phyloP scores from a whole-genome alignment of 2,113 vertebrate species.

The Hippolais icterina region DNA sequence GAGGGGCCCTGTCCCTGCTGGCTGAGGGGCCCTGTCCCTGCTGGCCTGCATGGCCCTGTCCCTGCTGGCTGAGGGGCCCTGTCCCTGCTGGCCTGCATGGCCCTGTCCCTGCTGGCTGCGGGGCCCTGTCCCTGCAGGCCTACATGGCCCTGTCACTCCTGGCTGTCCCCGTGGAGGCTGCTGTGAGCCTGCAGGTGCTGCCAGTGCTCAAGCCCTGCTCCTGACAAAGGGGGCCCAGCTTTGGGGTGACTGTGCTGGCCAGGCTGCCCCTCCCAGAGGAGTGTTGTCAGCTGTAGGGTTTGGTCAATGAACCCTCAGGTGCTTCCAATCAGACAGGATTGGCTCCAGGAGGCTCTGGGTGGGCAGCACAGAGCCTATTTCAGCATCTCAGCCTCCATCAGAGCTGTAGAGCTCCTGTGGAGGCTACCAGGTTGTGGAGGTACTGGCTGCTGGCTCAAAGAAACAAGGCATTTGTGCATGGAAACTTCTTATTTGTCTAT shows the following conservation, averaged over 20 bases:
- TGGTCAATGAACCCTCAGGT: background rate
- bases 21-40: too few species aligned
- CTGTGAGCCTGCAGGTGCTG: too few species aligned
- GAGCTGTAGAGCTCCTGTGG: rapidly evolving
- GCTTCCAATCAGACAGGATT: rapidly evolving
- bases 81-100: too few species aligned
- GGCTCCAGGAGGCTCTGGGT: background rate
- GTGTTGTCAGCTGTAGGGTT: background rate
- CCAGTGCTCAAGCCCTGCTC: rapidly evolving
- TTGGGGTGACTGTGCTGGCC: background rate
- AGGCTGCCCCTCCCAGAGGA: background rate
- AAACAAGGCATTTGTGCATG: background rate
- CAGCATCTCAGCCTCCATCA: rapidly evolving
- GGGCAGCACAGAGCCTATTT: rapidly evolving
- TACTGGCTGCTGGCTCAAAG: rapidly evolving
- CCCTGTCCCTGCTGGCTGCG: too few species aligned
- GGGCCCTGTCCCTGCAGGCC: too few species aligned
- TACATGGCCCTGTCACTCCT: too few species aligned
- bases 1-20: rapidly evolving
- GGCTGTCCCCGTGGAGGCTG: background rate
- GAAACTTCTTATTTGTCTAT: background rate
- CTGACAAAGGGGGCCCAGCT: background rate
- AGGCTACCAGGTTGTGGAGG: rapidly evolving
- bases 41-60: too few species aligned
- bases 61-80: too few species aligned